Evolutionary conservation across 1,140 invertebrate genomes (phyloP), one percentile per base, ranked within the genome.

Genomic region (Hyles vespertilio): DNA sequence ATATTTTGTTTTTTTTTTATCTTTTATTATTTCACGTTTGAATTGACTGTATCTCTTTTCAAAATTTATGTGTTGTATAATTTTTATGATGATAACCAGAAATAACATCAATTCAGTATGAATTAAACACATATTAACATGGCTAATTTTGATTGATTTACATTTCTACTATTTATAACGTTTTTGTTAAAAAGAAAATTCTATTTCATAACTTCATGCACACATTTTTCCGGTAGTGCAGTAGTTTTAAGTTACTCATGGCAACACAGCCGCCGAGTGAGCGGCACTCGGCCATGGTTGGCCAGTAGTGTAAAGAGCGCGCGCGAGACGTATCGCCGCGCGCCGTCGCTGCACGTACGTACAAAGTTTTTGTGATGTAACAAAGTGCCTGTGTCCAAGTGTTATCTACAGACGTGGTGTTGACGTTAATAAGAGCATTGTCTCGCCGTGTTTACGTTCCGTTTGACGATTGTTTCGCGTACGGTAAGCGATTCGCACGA

Each of bases 181-280:
- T 22, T 22, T 22, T 0, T 22, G 22, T 22, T 22, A 22, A 22
- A 22, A 22, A 22, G 2, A 22, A 22, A 22, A 22, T 22, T 22
- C 22, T 22, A 22, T 22, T 22, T 22, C 22, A 22, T 22, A 22
- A 22, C 22, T 22, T 22, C 22, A 22, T 22, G 22, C 22, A 22
- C 2, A 22, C 22, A 22, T 22, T 22, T 22, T 22, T 22, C 22
- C 22, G 22, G 22, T 22, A 22, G 22, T 22, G 22, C 22, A 22
- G 22, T 22, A 22, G 1, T 22, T 22, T 22, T 22, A 22, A 22
- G 22, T 22, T 22, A 22, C 1, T 0, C 36, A 40, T 63, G 56
- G 77, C 69, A 79, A 76, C 74, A 70, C 68, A 32, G 5, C n/a
- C 54, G 47, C 60, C 55, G 59, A 83, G 80, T 81, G 80, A 83